Percentiles rank a stretch among this genome's conserved stretches.
Evolutionary conservation across 2,888 invertebrate species (phyloP).

Genomic region (Lasioglossum vierecki): DNA sequence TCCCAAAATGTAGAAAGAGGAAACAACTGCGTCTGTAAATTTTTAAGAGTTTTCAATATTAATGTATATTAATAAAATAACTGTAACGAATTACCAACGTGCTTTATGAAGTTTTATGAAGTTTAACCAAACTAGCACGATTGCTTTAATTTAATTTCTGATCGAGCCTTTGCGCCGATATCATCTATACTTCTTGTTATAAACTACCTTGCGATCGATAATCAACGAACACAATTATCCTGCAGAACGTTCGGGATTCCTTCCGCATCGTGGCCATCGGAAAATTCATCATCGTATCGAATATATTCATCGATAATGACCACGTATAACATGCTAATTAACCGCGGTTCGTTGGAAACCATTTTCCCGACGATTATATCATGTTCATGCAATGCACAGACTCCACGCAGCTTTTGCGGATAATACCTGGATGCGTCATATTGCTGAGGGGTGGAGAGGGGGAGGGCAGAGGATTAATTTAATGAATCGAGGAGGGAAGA

Average conservation of each 20-base stretch:
- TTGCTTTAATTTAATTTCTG: no score
- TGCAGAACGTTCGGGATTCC: background rate
- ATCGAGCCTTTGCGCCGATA: no score
- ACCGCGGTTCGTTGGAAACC: background rate
- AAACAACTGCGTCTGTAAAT: no score
- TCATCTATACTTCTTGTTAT: no score
- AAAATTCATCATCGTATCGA: background rate
- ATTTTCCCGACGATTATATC: background rate
- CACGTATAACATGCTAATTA: background rate
- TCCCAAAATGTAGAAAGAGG: no score
- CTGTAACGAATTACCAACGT: no score
- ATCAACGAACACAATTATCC: no score
- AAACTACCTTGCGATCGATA: no score
- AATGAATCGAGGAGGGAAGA: slow-evolving; percentile 66
- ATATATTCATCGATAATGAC: background rate
- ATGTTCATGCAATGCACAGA: background rate
- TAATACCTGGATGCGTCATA: slow-evolving; percentile 56
- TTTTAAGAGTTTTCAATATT: no score
- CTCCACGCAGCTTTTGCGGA: slow-evolving; percentile 18
- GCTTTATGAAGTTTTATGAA: no score
- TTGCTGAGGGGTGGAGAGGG: slow-evolving; percentile 16
- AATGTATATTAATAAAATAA: no score
- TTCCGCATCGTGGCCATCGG: background rate
- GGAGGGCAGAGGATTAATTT: slow-evolving; percentile 67
- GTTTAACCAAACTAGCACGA: no score